Conservation (phyloP, 2,113 vertebrate species). For the Sturnira hondurensis region DNA sequence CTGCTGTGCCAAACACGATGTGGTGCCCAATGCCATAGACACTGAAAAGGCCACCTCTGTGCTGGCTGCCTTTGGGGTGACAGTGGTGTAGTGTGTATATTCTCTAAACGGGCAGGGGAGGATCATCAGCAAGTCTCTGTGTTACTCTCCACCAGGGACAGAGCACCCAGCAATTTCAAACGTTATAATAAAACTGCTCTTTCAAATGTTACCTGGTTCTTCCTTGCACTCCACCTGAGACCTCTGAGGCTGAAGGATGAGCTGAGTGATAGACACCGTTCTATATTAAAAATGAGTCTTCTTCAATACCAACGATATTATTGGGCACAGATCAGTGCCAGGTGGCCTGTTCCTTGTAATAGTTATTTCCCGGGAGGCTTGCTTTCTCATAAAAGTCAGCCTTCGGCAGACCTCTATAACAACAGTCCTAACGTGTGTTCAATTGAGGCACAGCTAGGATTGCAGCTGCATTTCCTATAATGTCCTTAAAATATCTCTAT, state of each 20-base stretch:
- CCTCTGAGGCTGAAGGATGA: background rate
- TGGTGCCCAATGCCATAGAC: background rate
- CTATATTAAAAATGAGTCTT: background rate
- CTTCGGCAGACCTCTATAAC: background rate
- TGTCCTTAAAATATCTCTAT: background rate
- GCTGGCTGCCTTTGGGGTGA: background rate
- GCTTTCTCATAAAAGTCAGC: slow-evolving; percentile 11
- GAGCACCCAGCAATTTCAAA: background rate
- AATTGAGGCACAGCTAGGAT: background rate
- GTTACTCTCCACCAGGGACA: background rate
- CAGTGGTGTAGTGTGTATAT: accelerated
- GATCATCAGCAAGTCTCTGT: background rate
- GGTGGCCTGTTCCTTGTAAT: background rate
- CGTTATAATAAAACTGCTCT: background rate
- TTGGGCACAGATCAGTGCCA: background rate
- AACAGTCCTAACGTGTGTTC: background rate
- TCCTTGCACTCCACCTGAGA: background rate
- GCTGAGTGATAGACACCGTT: background rate
- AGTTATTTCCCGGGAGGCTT: background rate
- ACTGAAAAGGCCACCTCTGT: background rate
- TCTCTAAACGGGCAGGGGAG: background rate
- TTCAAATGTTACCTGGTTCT: background rate
- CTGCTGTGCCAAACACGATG: background rate
- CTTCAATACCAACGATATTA: background rate
- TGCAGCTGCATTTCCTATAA: background rate